Evolutionary conservation across 2,113 vertebrate species (phyloP).

Genomic region (Drymodes brunneopygia): DNA sequence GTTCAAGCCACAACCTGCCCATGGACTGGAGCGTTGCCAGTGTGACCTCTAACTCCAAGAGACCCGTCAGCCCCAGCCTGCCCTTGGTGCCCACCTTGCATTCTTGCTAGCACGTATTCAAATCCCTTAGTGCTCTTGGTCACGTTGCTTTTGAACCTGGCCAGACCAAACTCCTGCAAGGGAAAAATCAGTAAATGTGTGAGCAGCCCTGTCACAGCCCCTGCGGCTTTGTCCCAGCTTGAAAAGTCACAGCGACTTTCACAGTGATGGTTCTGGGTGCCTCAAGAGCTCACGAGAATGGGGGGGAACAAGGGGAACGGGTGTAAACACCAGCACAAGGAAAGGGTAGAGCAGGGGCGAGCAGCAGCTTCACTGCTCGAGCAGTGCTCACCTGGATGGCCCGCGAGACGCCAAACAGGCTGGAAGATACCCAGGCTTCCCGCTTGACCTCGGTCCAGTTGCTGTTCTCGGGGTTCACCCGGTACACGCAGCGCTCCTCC

Average conservation of each 20-base stretch:
- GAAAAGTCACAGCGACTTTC: background rate
- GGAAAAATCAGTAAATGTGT: background rate
- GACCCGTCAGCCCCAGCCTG: background rate
- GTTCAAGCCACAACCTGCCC: background rate
- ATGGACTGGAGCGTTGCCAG: background rate
- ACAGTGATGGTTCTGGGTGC: background rate
- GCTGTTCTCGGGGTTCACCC: slow-evolving; percentile 84
- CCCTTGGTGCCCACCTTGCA: slow-evolving; percentile 83
- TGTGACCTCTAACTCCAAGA: background rate
- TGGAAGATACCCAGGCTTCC: slow-evolving; percentile 95
- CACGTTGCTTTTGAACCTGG: slow-evolving; percentile 93
- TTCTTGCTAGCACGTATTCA: slow-evolving; percentile 89
- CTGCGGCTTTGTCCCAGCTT: background rate
- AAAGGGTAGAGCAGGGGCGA: rapidly evolving
- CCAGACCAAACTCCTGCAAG: slow-evolving; percentile 92
- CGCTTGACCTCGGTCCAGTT: slow-evolving; percentile 91
- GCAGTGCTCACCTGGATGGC: slow-evolving; percentile 86
- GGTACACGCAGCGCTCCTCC: slow-evolving; percentile 89
- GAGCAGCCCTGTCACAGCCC: background rate
- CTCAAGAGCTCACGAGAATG: background rate
- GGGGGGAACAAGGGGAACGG: rapidly evolving
- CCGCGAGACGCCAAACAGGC: slow-evolving; percentile 86
- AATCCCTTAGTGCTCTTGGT: slow-evolving; percentile 96
- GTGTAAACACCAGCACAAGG: background rate
- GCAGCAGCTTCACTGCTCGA: background rate